A percentile compares a stretch with the other conserved stretches of the same genome.
These are phyloP conservation scores for Coregonus sp. DNA, from an alignment of 2,797 vertebrate genomes.

Conservation along the genomic window DNA sequence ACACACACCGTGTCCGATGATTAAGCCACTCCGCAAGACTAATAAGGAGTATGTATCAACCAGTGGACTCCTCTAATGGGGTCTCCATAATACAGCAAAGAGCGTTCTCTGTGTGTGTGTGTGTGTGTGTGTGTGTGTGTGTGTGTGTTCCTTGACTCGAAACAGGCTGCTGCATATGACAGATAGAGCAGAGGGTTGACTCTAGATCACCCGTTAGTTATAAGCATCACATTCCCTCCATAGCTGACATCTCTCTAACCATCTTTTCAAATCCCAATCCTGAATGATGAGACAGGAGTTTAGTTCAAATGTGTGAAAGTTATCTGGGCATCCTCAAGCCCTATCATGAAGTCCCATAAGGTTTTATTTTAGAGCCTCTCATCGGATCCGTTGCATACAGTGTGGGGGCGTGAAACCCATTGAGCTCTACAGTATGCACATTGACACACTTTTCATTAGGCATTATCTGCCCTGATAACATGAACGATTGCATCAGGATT, in stretches of 20 bases:
- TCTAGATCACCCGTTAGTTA: slow-evolving; percentile 52
- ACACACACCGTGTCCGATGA: slow-evolving; percentile 64
- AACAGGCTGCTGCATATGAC: slow-evolving; percentile 57
- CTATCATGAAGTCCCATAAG: slow-evolving; percentile 53
- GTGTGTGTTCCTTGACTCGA: not conserved
- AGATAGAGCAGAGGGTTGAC: slow-evolving; percentile 42
- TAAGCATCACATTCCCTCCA: slow-evolving; percentile 52
- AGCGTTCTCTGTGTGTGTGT: slow-evolving; percentile 44
- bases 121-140: slow-evolving; percentile 45
- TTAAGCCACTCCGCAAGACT: slow-evolving; percentile 70
- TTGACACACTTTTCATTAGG: slow-evolving; percentile 46
- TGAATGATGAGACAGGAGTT: slow-evolving; percentile 41
- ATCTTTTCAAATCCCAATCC: slow-evolving; percentile 16
- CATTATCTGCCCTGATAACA: slow-evolving; percentile 48
- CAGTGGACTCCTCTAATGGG: slow-evolving; percentile 70
- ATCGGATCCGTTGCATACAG: slow-evolving; percentile 62
- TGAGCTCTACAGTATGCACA: slow-evolving; percentile 32
- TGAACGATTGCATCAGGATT: slow-evolving; percentile 64
- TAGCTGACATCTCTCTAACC: slow-evolving; percentile 58
- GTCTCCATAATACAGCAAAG: slow-evolving; percentile 59
- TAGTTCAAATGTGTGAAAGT: slow-evolving; percentile 60
- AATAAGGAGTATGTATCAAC: slow-evolving; percentile 71
- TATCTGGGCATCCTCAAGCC: slow-evolving; percentile 53
- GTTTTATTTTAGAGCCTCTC: slow-evolving; percentile 47
- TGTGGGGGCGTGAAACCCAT: slow-evolving; percentile 53